Evolutionary conservation across 2,888 invertebrate species (phyloP).

Genomic region (Lordiphosa andalusiaca): DNA sequence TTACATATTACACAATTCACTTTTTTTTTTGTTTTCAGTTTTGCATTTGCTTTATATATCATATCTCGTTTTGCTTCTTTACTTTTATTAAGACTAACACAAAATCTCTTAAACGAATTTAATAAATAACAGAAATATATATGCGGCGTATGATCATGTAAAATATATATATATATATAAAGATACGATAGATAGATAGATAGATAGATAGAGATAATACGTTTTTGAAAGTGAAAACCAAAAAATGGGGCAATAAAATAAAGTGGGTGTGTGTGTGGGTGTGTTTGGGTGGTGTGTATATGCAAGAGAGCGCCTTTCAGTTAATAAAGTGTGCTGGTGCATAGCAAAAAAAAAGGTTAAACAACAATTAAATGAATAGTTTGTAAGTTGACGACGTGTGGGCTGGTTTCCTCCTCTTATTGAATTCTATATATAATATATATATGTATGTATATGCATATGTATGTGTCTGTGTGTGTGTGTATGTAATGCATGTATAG

Average conservation of each 20-base stretch:
- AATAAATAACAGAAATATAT: constrained; percentile 73
- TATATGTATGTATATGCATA: too few species aligned
- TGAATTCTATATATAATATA: constrained; percentile 5
- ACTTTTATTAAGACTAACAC: constrained; percentile 61
- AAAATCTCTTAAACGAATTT: constrained; percentile 69
- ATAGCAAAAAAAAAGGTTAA: not conserved
- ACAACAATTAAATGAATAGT: constrained; percentile 22
- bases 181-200: constrained; percentile 3
- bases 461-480: constrained; percentile 10
- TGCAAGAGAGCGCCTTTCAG: constrained; percentile 16
- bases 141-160: constrained; percentile 59
- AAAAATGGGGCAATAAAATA: constrained; percentile 52
- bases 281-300: constrained; percentile 12
- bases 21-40: constrained; percentile 30
- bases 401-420: constrained; percentile 46
- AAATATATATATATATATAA: constrained; percentile 17
- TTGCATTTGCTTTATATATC: constrained; percentile 22
- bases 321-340: constrained; percentile 22
- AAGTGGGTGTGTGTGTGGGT: constrained; percentile 45
- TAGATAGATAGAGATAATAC: constrained; percentile 5
- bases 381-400: constrained; percentile 60
- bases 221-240: constrained; percentile 34
- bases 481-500: constrained; percentile 27
- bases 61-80: not conserved
- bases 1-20: constrained; percentile 76